Percentiles rank a stretch among this genome's conserved stretches.
Conservation (phyloP, 2,113 vertebrate species). For the Hemicordylus capensis region DNA sequence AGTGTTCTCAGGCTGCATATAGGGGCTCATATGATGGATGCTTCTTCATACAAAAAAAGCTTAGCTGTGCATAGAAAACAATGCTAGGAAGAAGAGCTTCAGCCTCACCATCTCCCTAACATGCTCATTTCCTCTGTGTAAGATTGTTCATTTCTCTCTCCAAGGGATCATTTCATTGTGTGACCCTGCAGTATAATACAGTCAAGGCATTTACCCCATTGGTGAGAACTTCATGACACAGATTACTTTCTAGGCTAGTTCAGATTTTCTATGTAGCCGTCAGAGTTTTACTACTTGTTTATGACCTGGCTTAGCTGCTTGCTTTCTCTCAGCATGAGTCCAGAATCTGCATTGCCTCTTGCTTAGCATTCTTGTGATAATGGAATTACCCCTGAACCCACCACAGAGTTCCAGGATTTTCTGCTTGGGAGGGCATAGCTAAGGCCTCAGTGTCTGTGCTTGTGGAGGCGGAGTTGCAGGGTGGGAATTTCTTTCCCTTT, state of each 20-base stretch:
- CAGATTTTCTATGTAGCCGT: background rate
- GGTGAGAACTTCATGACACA: background rate
- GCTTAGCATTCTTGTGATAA: background rate
- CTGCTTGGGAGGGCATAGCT: fast-evolving
- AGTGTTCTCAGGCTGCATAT: background rate
- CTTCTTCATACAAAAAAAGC: background rate
- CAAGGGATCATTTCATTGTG: background rate
- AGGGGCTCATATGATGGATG: background rate
- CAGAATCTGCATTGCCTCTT: background rate
- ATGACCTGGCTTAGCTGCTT: background rate
- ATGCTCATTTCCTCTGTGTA: background rate
- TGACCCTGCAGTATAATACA: no score
- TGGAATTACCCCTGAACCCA: background rate
- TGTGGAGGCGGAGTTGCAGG: background rate
- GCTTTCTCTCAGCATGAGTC: background rate
- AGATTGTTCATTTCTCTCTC: background rate
- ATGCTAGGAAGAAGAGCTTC: background rate
- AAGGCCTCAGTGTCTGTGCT: background rate
- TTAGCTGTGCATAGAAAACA: background rate
- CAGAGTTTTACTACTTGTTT: background rate
- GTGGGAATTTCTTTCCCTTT: background rate
- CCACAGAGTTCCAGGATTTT: background rate
- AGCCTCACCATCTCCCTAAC: background rate
- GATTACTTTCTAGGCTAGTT: background rate
- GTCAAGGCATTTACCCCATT: background rate